Evolutionary conservation across 2,113 vertebrate species (phyloP).

Genomic region (Lynx canadensis): DNA sequence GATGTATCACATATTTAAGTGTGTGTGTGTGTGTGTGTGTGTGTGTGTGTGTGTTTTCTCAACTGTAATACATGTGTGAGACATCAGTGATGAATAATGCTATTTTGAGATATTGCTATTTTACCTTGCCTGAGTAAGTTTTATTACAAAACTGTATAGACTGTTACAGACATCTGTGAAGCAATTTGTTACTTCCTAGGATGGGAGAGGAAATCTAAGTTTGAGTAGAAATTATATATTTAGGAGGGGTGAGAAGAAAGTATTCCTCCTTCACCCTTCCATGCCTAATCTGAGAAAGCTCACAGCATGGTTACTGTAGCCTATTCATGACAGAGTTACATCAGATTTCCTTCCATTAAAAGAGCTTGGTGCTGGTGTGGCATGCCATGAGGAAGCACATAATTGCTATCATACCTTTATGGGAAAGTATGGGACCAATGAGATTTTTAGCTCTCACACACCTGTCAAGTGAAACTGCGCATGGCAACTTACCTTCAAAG

Average conservation of each 20-base stretch:
- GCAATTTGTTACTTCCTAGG: neutral
- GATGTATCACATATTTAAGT: neutral
- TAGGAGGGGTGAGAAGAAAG: neutral
- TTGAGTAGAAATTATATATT: neutral
- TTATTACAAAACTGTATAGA: neutral
- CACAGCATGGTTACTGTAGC: neutral
- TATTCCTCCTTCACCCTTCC: neutral
- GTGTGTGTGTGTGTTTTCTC: neutral
- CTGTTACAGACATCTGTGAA: neutral
- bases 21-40: neutral
- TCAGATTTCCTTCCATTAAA: neutral
- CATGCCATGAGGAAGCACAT: neutral
- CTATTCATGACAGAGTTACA: neutral
- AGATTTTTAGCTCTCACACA: neutral
- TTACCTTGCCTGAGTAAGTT: neutral
- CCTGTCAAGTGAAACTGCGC: neutral
- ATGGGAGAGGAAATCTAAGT: neutral
- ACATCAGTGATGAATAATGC: neutral
- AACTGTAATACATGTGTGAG: neutral
- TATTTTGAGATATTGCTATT: slow-evolving; percentile 46
- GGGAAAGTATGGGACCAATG: neutral
- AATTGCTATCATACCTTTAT: neutral
- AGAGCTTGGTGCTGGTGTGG: neutral
- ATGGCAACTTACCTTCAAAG: neutral
- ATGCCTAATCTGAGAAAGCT: neutral